Base-by-base conservation (phyloP, 2,113 vertebrate species). In the Nibea albiflora region DNA sequence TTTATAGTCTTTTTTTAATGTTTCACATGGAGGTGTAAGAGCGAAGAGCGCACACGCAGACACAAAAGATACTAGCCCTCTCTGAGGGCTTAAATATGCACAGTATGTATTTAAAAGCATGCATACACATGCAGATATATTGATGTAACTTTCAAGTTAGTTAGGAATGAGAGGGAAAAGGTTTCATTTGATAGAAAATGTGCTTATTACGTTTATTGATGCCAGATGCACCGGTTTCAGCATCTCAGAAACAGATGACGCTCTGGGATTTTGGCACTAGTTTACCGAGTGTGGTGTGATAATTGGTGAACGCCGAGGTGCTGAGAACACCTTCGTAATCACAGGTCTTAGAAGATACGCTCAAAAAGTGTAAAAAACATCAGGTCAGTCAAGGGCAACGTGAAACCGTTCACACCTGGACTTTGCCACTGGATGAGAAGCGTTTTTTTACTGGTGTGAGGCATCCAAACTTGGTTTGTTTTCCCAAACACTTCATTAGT, bases 281-380 rank as follows among this genome's bases (percentile, higher is more conserved):
- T 19, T 60, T 8, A n/a, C 31, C 19, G 35, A 35, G 19, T 31
- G 9, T 5, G 5, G 35, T 31, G 66, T 54, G 47, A 63, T 71
- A 63, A 69, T 72, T 10, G 3, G 35, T n/a, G 4, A 78, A 70
- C 57, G 63, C 8, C n/a, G 16, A 12, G 35, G 22, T 46, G 31
- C n/a, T 26, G 31, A 72, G 47, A 83, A 73, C 61, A 78, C 20
- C 26, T 50, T 54, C 15, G 47, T 39, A 42, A 65, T n/a, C 10
- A 16, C 35, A 19, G n/a, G 35, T 8, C 11, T 67, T n/a, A 35
- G 19, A 22, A 24, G 46, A 15, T 15, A 17, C 10, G 44, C 4
- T 46, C 47, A 49, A 15, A 49, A 17, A 49, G 47, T 17, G 16
- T 49, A 15, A 73, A 39, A 53, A 53, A 62, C 58, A 42, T 17